Evolutionary conservation across 2,113 vertebrate species (phyloP), one percentile per base, ranked within the genome.

Genomic region (Solenodon paradoxus): DNA sequence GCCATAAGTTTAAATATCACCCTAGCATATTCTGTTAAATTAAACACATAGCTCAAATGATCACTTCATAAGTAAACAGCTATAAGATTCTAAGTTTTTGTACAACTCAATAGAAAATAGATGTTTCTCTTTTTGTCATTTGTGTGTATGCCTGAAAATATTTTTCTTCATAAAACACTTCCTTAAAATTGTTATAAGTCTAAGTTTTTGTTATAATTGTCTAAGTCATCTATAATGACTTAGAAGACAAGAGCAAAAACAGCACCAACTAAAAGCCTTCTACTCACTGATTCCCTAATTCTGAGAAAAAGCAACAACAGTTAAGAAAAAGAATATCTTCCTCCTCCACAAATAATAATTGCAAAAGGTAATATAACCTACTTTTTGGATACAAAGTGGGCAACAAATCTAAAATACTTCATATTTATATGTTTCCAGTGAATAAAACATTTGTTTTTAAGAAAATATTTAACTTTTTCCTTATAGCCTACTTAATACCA

Each of bases 391-490:
- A 61, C 12, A 81, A 94, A 92, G n/a, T 63, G 2, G 64, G 32
- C 20, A 63, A 63, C 9, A 88, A 51, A 91, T 82, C n/a, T 63
- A 40, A 92, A 92, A 90, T 2, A 57, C 24, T 5, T 90, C 38
- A 30, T 55, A 59, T 86, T 63, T 90, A 79, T 7, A 88, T 47
- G 4, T 9, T 78, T 61, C 12, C 38, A 91, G 69, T 47, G 35
- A 81, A 91, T 32, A 80, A 10, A 90, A 83, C 11, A 40, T 75
- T 51, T 92, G 63, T 66, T 82, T 77, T 77, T 40, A 53, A 93
- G 55, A 92, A 96, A 94, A 42, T 53, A 83, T 55, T 81, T 78
- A 88, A 92, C 4, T 77, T 92, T 92, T 85, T 92, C 63, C 17
- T 51, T 11, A 59, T 59, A 30, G 32, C 26, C 88, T 42, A n/a